Evolutionary conservation across 2,888 invertebrate genomes (phyloP).

Genomic region (Mycogona germanica): DNA sequence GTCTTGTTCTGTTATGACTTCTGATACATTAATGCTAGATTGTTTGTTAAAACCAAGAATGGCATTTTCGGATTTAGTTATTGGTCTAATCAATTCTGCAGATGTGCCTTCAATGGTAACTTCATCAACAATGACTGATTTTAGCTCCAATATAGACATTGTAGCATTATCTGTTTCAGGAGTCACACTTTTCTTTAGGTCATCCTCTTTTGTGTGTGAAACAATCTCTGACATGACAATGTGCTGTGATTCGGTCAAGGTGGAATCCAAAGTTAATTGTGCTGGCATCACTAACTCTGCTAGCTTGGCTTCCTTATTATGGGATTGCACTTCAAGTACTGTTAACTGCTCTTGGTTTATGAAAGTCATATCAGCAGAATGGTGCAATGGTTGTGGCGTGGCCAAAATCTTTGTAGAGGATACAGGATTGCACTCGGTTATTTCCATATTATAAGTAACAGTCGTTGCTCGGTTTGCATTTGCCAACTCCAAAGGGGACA

Average conservation of each 20-base stretch:
- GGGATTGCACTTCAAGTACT: background rate
- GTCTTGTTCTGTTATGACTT: slow-evolving; percentile 10
- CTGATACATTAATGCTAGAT: slow-evolving; percentile 12
- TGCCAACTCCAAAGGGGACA: too few relatives aligned
- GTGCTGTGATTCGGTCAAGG: background rate
- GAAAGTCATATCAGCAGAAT: background rate
- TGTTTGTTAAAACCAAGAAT: slow-evolving; percentile 8
- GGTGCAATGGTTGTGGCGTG: background rate
- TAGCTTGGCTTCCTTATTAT: slow-evolving; percentile 5
- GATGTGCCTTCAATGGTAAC: slow-evolving; percentile 6
- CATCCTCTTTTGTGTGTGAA: slow-evolving; percentile 11
- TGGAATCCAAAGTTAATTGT: background rate
- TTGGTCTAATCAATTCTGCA: background rate
- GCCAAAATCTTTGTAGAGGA: background rate
- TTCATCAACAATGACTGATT: slow-evolving; percentile 8
- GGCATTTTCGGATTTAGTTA: slow-evolving; percentile 16
- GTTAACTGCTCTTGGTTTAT: slow-evolving; percentile 8
- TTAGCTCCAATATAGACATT: background rate
- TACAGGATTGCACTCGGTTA: background rate
- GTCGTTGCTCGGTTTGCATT: background rate
- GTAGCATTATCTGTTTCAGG: slow-evolving; percentile 5
- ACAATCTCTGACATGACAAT: slow-evolving; percentile 5
- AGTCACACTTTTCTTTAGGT: background rate
- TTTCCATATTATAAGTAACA: background rate
- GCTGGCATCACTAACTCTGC: background rate